Percentiles rank a stretch among this genome's conserved stretches.
phyloP scores from a whole-genome alignment of 2,113 vertebrate genomes.

The Lepus americanus region DNA sequence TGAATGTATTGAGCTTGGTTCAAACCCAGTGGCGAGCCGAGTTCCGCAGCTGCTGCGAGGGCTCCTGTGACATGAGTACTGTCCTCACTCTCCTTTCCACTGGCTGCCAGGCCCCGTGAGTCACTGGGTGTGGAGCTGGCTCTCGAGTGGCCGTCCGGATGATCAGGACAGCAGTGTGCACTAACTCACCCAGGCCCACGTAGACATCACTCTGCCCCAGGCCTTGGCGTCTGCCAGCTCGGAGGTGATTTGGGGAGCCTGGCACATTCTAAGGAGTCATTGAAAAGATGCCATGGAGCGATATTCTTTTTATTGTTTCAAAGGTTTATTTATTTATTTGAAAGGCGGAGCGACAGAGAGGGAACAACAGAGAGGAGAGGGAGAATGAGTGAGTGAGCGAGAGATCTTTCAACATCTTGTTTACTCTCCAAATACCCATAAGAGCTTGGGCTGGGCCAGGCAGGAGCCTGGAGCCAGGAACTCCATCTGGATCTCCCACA shows the following conservation, averaged over 20 bases:
- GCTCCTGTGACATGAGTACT: neutral
- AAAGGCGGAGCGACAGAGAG: no score
- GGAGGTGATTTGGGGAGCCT: neutral
- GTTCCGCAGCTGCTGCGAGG: neutral
- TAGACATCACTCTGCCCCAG: neutral
- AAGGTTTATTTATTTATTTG: no score
- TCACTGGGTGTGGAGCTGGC: neutral
- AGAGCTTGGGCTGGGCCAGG: no score
- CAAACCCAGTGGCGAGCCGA: neutral
- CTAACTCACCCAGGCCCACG: neutral
- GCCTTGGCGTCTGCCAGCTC: neutral
- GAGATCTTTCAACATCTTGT: no score
- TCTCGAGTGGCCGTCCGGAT: neutral
- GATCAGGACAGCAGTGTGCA: neutral
- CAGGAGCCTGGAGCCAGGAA: no score
- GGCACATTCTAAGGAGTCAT: neutral
- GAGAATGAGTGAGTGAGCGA: no score
- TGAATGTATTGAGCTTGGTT: neutral
- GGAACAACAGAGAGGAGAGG: no score
- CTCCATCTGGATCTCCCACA: no score
- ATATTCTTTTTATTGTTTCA: neutral
- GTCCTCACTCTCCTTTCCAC: neutral
- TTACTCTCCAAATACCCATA: no score
- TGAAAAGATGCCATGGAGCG: slow-evolving; percentile 26
- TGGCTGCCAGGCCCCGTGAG: no score